Conservation (phyloP, 1,140 invertebrate genomes). For the Drosophila carrolli region DNA sequence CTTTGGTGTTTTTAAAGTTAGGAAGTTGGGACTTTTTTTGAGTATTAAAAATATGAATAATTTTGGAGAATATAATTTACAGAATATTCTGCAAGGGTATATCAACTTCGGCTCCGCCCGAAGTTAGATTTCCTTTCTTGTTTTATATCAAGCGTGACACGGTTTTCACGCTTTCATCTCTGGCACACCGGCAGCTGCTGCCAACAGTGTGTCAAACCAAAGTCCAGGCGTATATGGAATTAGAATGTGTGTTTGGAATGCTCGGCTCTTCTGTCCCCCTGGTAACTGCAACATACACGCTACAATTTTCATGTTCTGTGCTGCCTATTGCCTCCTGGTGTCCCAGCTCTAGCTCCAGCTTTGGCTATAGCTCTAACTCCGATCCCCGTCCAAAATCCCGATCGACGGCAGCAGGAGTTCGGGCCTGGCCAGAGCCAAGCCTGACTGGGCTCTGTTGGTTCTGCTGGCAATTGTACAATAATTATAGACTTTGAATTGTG, state of each 20-base stretch:
- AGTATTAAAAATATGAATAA: too few species aligned
- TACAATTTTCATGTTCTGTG: constrained; percentile 80
- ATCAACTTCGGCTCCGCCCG: too few species aligned
- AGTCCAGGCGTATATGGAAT: constrained; percentile 68
- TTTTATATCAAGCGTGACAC: constrained; percentile 1
- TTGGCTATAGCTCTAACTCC: neutral
- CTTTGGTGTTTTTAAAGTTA: too few species aligned
- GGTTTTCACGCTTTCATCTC: constrained; percentile 14
- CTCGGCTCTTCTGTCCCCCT: constrained; percentile 36
- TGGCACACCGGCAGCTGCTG: constrained; percentile 12
- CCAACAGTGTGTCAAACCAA: constrained; percentile 70
- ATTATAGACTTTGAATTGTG: constrained; percentile 84
- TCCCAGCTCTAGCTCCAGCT: constrained; percentile 28
- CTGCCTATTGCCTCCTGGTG: constrained; percentile 47
- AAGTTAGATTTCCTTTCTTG: too few species aligned
- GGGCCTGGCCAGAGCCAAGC: constrained; percentile 24
- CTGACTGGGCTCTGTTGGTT: constrained; percentile 61
- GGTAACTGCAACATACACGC: constrained; percentile 58
- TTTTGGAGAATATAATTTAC: too few species aligned
- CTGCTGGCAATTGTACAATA: constrained; percentile 83
- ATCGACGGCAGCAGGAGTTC: constrained; percentile 31
- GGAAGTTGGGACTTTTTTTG: too few species aligned
- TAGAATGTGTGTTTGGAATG: constrained; percentile 83
- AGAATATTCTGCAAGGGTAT: too few species aligned
- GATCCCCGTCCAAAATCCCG: constrained; percentile 14